phyloP scores from a whole-genome alignment of 1,140 invertebrate genomes.

The Trichomalopsis sarcophagae region DNA sequence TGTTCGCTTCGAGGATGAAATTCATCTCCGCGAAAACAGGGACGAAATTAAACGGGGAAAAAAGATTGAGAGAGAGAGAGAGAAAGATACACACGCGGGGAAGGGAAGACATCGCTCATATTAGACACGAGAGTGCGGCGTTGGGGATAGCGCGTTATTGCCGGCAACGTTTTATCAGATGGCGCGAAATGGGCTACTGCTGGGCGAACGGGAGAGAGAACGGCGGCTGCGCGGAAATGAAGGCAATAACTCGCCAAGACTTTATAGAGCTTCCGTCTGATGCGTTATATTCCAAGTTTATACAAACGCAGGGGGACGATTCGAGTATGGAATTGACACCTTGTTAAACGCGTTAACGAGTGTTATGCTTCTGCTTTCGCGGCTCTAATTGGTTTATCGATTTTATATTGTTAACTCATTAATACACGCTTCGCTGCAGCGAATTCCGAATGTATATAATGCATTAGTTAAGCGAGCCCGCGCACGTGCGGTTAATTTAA shows the following conservation, averaged over 20 bases:
- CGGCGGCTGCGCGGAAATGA: constrained; percentile 28
- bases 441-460: too few species aligned
- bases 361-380: too few species aligned
- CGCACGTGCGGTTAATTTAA: too few species aligned
- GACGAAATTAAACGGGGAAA: background rate
- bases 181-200: constrained; percentile 12
- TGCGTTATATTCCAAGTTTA: background rate
- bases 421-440: too few species aligned
- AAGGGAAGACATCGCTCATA: constrained; percentile 33
- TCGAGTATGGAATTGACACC: too few species aligned
- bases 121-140: constrained; percentile 12
- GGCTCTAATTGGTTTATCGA: too few species aligned
- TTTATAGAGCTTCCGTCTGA: background rate
- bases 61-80: too few species aligned
- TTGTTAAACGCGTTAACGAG: too few species aligned
- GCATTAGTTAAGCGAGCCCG: too few species aligned
- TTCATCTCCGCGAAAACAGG: background rate
- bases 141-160: background rate
- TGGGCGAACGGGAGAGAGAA: background rate
- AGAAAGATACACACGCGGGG: background rate
- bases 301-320: too few species aligned
- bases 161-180: constrained; percentile 18
- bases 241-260: constrained; percentile 30
- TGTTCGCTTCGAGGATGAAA: background rate
- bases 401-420: too few species aligned